Conservation (phyloP, 2,888 invertebrate genomes). For the Drepana falcataria region DNA sequence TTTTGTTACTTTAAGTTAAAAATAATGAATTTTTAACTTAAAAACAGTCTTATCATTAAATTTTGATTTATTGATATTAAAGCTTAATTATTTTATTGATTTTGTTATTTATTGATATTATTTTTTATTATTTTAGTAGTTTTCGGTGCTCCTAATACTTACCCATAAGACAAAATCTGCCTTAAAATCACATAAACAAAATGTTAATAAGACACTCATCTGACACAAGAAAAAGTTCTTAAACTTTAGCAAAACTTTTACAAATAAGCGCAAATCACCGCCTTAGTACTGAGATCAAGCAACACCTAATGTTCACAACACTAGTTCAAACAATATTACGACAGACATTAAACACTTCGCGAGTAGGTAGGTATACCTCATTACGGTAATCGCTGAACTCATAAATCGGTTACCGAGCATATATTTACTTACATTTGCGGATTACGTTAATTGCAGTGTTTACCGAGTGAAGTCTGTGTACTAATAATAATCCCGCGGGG, state of each 20-base stretch:
- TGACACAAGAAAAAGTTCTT: not conserved
- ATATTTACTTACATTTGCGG: not conserved
- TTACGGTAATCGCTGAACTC: not conserved
- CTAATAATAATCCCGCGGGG: too few relatives aligned
- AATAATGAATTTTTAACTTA: too few relatives aligned
- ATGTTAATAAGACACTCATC: not conserved
- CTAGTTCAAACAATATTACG: not conserved
- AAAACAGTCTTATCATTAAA: too few relatives aligned
- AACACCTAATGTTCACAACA: not conserved
- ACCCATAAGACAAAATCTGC: too few relatives aligned
- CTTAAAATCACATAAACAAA: not conserved
- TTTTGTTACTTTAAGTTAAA: too few relatives aligned
- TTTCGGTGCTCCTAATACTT: too few relatives aligned
- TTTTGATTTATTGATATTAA: too few relatives aligned
- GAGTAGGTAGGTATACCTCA: not conserved
- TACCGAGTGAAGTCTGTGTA: not conserved
- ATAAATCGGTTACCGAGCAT: not conserved
- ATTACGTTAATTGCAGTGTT: not conserved
- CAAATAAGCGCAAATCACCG: not conserved
- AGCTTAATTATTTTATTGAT: too few relatives aligned
- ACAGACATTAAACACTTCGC: not conserved
- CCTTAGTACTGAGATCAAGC: not conserved
- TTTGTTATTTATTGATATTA: too few relatives aligned
- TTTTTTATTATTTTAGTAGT: too few relatives aligned
- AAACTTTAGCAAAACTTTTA: not conserved